These are phyloP conservation scores for Drosophila kikkawai DNA, from an alignment of 1,140 invertebrate species.

Conservation along the genomic window DNA sequence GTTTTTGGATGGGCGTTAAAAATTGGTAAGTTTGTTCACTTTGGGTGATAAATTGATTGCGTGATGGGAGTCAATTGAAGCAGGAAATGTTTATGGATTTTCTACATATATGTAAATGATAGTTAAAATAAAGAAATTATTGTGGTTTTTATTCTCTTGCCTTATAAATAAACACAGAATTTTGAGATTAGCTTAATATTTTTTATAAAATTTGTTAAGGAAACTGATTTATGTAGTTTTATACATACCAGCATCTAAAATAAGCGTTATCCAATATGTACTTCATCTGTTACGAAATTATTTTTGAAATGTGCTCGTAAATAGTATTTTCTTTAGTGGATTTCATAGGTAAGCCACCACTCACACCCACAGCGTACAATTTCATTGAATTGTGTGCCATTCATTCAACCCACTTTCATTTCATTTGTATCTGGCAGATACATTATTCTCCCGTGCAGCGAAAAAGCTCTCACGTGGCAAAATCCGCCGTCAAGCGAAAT, in stretches of 20 bases:
- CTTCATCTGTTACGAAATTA: background rate
- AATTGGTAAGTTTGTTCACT: background rate
- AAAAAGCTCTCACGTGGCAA: slow-evolving; percentile 51
- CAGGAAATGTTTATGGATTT: background rate
- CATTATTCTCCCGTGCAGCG: slow-evolving; percentile 15
- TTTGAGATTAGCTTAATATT: too few species aligned
- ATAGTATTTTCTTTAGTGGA: background rate
- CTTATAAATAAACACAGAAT: too few species aligned
- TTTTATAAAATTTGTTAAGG: too few species aligned
- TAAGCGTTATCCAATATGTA: background rate
- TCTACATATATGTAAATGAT: background rate
- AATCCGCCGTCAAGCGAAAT: slow-evolving; percentile 46
- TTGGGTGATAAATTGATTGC: slow-evolving; percentile 2
- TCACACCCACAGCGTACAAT: background rate
- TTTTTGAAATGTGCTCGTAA: background rate
- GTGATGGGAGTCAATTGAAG: background rate
- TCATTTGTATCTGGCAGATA: slow-evolving; percentile 39
- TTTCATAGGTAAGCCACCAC: background rate
- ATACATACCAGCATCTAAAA: background rate
- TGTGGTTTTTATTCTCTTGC: too few species aligned
- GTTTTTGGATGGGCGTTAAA: slow-evolving; percentile 10
- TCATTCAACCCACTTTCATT: slow-evolving; percentile 37
- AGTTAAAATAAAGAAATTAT: background rate
- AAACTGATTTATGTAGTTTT: too few species aligned
- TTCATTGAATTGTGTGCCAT: slow-evolving; percentile 18